These are phyloP conservation scores for Anoplopoma fimbria DNA, from an alignment of 2,113 vertebrate genomes.

Conservation along the genomic window DNA sequence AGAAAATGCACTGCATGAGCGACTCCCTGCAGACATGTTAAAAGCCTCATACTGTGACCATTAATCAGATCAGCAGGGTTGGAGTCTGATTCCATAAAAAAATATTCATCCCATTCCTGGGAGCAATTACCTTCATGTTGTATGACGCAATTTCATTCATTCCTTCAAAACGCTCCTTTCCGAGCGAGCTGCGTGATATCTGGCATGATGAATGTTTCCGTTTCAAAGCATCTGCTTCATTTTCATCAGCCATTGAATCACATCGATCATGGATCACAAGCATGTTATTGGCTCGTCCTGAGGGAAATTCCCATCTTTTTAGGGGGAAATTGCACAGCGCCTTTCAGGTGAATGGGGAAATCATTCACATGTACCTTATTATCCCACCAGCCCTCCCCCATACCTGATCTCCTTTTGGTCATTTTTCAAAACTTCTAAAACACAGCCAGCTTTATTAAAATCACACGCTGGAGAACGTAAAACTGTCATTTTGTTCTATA, in stretches of 20 bases:
- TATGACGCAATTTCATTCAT: constrained; percentile 53
- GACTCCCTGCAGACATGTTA: constrained; percentile 51
- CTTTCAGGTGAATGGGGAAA: constrained; percentile 72
- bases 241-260: constrained; percentile 77
- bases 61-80: constrained; percentile 68
- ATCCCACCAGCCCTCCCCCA: constrained; percentile 7
- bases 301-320: constrained; percentile 77
- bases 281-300: constrained; percentile 70
- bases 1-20: constrained; percentile 36
- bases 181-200: constrained; percentile 37
- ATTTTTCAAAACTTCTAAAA: constrained; percentile 43
- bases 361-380: constrained; percentile 51
- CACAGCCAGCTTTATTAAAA: constrained; percentile 8
- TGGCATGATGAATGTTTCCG: constrained; percentile 71
- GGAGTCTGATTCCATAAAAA: constrained; percentile 48
- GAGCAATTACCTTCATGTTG: constrained; percentile 56
- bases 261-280: constrained; percentile 72
- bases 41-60: constrained; percentile 49
- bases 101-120: constrained; percentile 44
- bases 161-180: constrained; percentile 31
- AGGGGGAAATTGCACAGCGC: constrained; percentile 52
- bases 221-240: constrained; percentile 81
- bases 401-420: constrained; percentile 38
- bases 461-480: background rate
- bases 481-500: background rate